A percentile compares a stretch with the other conserved stretches of the same genome.
phyloP scores from a whole-genome alignment of 1,140 invertebrate genomes.

The Drosophila paulistorum region DNA sequence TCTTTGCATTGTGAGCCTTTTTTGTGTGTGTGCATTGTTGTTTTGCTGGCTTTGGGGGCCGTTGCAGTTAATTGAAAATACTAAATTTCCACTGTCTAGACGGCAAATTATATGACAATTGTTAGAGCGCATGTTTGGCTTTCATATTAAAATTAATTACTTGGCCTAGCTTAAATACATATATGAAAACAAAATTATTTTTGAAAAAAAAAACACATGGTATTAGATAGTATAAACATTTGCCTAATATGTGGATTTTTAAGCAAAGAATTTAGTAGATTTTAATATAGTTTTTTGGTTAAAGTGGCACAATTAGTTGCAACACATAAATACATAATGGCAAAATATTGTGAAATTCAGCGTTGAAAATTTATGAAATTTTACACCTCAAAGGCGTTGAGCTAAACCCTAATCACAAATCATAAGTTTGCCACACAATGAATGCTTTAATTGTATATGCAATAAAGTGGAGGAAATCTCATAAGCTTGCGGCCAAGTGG shows the following conservation, averaged over 20 bases:
- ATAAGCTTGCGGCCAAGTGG: conserved; percentile 25
- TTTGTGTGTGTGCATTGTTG: conserved; percentile 74
- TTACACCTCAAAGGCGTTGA: conserved; percentile 47
- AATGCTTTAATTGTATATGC: conserved; percentile 56
- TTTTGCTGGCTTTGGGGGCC: conserved; percentile 35
- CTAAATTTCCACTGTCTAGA: conserved; percentile 83
- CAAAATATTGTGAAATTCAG: conserved; percentile 23
- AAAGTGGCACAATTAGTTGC: conserved; percentile 1
- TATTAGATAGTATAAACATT: conserved; percentile 37
- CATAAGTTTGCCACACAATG: conserved; percentile 38
- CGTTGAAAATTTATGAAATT: conserved; percentile 46
- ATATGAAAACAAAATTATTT: conserved; percentile 41
- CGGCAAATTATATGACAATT: conserved; percentile 83
- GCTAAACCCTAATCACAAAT: conserved; percentile 25
- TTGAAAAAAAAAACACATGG: conserved; percentile 24
- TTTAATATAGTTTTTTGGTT: background rate
- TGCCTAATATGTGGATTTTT: conserved; percentile 7
- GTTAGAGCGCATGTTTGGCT: conserved; percentile 77
- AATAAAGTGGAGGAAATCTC: conserved; percentile 56
- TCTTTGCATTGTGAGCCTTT: conserved; percentile 63
- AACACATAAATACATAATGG: too few relatives aligned
- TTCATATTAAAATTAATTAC: conserved; percentile 82
- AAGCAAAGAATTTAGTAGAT: background rate
- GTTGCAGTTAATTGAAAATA: conserved; percentile 83
- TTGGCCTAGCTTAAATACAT: conserved; percentile 59